Conservation (phyloP, 2,797 vertebrate species). For the Poecilia wingei region DNA sequence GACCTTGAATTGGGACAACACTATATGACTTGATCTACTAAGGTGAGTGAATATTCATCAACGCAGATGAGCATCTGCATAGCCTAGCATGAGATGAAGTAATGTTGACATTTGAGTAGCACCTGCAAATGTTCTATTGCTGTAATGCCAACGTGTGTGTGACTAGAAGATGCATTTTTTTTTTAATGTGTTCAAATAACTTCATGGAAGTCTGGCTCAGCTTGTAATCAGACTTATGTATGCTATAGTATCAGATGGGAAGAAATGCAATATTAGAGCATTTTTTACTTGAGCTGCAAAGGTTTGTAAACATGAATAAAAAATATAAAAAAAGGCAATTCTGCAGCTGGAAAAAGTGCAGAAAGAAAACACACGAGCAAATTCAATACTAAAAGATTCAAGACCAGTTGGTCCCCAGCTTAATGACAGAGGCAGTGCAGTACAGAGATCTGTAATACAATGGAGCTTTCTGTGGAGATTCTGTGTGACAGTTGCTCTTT, state of each 20-base stretch:
- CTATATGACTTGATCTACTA: background rate
- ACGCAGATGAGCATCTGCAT: background rate
- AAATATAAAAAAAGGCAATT: background rate
- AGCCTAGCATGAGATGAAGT: background rate
- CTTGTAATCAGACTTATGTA: background rate
- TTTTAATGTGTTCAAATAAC: no score
- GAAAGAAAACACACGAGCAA: slow-evolving; percentile 14
- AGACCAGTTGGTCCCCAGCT: slow-evolving; percentile 50
- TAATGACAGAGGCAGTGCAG: slow-evolving; percentile 57
- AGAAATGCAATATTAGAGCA: background rate
- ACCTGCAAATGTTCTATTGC: background rate
- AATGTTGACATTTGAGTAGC: background rate
- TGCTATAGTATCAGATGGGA: background rate
- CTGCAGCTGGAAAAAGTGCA: slow-evolving; percentile 24
- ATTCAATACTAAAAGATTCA: slow-evolving; percentile 37
- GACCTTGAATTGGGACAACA: background rate
- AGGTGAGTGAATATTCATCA: background rate
- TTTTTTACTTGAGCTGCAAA: background rate
- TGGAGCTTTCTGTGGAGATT: slow-evolving; percentile 57
- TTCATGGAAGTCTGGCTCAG: no score
- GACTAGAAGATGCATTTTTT: no score
- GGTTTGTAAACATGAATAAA: background rate
- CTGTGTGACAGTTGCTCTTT: slow-evolving; percentile 76
- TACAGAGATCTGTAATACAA: slow-evolving; percentile 64
- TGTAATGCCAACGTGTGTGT: no score